Percentiles rank a stretch among this genome's conserved stretches.
These are phyloP conservation scores for Halcyon senegalensis DNA, from an alignment of 2,113 vertebrate species.

Conservation along the genomic window DNA sequence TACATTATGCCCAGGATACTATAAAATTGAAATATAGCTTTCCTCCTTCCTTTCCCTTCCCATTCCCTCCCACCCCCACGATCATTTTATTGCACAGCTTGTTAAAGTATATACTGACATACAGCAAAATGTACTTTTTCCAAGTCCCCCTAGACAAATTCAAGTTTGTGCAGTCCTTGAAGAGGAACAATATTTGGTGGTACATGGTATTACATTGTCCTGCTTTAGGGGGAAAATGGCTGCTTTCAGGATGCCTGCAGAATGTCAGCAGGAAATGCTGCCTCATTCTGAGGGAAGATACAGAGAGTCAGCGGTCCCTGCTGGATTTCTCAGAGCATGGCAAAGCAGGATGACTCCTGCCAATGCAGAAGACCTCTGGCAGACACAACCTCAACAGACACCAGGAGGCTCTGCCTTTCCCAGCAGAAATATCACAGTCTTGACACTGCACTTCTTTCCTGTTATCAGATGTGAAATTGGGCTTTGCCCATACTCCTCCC, in stretches of 20 bases:
- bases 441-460: neutral
- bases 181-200: neutral
- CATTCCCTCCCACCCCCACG: accelerated
- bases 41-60: neutral
- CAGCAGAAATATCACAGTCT: neutral
- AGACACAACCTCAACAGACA: neutral
- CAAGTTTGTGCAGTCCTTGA: neutral
- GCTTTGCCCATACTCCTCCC: neutral
- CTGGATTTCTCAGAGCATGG: neutral
- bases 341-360: neutral
- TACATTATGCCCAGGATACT: neutral
- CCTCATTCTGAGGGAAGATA: accelerated
- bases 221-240: neutral
- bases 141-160: neutral
- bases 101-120: neutral
- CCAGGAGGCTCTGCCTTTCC: neutral
- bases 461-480: neutral
- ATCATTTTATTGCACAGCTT: neutral
- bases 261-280: neutral
- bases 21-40: neutral
- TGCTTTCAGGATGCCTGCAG: neutral
- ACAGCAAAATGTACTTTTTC: neutral
- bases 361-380: neutral
- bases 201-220: neutral
- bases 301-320: neutral